A percentile compares a stretch with the other conserved stretches of the same genome.
phyloP scores from a whole-genome alignment of 2,888 invertebrate genomes.

The Parapristionchus giblindavisi region DNA sequence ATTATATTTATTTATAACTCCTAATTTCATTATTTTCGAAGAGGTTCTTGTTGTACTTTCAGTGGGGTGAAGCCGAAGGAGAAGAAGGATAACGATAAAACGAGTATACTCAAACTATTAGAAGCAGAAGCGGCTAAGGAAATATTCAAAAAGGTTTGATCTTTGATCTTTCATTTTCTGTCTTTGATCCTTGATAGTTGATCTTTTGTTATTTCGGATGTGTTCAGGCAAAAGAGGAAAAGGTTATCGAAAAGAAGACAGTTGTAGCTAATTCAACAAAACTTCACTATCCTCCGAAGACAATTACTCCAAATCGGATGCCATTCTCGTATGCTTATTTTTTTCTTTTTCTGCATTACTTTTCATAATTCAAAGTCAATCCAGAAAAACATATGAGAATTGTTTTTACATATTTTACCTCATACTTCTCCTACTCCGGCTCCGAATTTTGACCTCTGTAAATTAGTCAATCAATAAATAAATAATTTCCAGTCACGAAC shows the following conservation, averaged over 20 bases:
- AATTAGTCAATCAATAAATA: no score
- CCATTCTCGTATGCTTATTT: background rate
- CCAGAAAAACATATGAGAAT: background rate
- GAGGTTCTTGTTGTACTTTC: no score
- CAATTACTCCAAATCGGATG: background rate
- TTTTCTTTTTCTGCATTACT: no score
- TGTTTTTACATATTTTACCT: background rate
- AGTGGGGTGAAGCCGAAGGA: slow-evolving; percentile 7
- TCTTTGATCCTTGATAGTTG: background rate
- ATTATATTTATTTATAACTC: no score
- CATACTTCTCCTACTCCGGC: background rate
- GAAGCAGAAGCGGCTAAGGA: slow-evolving; percentile 27
- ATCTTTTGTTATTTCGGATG: background rate
- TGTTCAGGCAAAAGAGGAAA: background rate
- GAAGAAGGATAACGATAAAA: slow-evolving; percentile 16
- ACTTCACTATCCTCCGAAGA: background rate
- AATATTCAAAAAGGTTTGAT: slow-evolving; percentile 13
- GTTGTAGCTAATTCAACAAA: background rate
- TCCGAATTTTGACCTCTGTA: no score
- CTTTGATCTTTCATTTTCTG: background rate
- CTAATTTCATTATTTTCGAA: no score
- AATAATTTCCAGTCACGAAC: slow-evolving; percentile 22
- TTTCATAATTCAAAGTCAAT: no score
- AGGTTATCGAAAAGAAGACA: background rate
- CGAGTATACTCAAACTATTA: slow-evolving; percentile 10